Percentiles rank a stretch among this genome's conserved stretches.
phyloP scores from a whole-genome alignment of 1,140 invertebrate genomes.

The Trichonephila clavata region DNA sequence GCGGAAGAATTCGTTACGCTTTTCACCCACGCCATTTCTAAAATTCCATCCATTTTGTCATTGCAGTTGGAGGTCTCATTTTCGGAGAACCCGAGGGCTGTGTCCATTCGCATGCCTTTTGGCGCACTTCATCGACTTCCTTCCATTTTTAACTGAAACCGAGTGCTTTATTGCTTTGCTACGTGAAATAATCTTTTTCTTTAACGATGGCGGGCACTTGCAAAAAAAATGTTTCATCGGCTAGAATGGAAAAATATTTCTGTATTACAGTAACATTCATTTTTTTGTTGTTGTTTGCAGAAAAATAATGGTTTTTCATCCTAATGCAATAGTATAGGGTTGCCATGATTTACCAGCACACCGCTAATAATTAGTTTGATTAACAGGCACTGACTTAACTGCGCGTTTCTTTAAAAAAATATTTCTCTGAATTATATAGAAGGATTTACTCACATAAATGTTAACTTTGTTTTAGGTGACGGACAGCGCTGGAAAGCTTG shows the following conservation, averaged over 20 bases:
- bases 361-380: no score
- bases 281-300: background rate
- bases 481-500: no score
- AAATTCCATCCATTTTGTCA: background rate
- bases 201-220: background rate
- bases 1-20: background rate
- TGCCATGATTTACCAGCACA: no score
- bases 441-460: no score
- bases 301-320: no score
- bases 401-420: no score
- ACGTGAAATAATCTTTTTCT: background rate
- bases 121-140: background rate
- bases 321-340: no score
- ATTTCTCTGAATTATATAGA: no score
- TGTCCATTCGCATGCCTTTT: background rate
- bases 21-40: constrained; percentile 20
- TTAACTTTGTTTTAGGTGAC: no score
- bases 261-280: background rate
- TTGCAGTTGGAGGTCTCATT: background rate
- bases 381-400: no score
- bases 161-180: background rate
- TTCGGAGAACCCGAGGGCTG: background rate
- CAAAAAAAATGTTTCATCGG: background rate
- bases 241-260: background rate
- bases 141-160: background rate